Conservation (phyloP, 1,140 invertebrate species). For the Ceratosolen solmsi region DNA sequence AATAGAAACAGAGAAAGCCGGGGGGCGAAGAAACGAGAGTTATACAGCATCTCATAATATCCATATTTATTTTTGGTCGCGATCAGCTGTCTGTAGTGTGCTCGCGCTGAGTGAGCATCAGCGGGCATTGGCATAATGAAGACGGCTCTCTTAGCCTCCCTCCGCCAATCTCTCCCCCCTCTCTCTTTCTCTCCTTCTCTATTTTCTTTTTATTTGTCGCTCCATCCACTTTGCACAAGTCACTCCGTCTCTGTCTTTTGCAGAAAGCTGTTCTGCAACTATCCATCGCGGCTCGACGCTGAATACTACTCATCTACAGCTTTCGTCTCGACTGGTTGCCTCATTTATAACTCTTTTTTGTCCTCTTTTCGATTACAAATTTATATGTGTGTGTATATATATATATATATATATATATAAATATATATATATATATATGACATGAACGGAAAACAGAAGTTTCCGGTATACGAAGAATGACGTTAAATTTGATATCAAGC, state of each 20-base stretch:
- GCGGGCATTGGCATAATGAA: conserved; percentile 70
- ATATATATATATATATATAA: too few relatives aligned
- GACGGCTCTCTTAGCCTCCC: conserved; percentile 56
- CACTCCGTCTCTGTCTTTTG: conserved; percentile 58
- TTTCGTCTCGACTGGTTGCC: not conserved
- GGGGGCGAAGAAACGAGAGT: not conserved
- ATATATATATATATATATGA: too few relatives aligned
- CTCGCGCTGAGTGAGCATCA: conserved; percentile 6
- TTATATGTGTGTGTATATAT: too few relatives aligned
- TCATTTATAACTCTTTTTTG: not conserved
- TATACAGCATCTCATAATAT: conserved; percentile 64
- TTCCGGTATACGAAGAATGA: not conserved
- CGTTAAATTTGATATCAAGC: not conserved
- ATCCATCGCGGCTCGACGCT: conserved; percentile 48
- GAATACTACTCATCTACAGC: conserved; percentile 13
- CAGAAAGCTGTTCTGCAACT: conserved; percentile 64
- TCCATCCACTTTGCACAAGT: conserved; percentile 29
- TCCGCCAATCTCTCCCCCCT: not conserved
- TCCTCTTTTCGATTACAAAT: conserved; percentile 12
- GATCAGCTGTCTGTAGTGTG: conserved; percentile 61
- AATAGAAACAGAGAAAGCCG: not conserved
- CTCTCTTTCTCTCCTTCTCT: not conserved
- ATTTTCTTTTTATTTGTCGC: not conserved
- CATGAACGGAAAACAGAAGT: conserved; percentile 5
- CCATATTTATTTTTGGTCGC: conserved; percentile 64